Percentiles rank a stretch among this genome's conserved stretches.
Evolutionary conservation across 2,113 vertebrate species (phyloP).

Genomic region (Lagopus muta): DNA sequence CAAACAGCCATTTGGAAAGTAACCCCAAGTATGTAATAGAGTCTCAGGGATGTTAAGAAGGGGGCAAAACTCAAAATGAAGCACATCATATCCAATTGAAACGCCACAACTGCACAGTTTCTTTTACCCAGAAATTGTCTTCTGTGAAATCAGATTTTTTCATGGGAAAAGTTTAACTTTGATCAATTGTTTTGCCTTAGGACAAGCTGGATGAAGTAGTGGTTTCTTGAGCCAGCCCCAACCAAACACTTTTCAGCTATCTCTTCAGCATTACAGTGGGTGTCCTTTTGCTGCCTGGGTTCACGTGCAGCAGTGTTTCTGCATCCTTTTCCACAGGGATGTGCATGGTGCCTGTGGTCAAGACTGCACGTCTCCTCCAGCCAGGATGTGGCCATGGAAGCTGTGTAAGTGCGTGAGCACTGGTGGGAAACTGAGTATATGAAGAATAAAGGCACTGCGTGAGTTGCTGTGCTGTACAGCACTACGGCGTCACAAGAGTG

Average conservation of each 20-base stretch:
- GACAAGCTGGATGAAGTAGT: background rate
- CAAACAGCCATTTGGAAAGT: background rate
- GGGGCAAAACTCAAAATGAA: background rate
- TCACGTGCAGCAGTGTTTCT: background rate
- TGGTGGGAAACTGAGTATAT: background rate
- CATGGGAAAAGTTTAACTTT: background rate
- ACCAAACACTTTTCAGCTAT: background rate
- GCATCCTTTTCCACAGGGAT: background rate
- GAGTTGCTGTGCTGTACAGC: background rate
- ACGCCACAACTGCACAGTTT: rapidly evolving
- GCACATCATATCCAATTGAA: background rate
- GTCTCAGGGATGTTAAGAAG: background rate
- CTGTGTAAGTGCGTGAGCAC: background rate
- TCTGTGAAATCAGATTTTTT: background rate
- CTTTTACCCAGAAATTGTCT: background rate
- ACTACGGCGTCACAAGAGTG: background rate
- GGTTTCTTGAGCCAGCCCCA: background rate
- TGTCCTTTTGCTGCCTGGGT: background rate
- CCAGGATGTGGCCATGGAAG: background rate
- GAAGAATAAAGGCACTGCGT: background rate
- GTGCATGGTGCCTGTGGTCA: background rate
- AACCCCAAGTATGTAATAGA: background rate
- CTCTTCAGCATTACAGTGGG: background rate
- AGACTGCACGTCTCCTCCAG: background rate
- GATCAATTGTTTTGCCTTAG: background rate